Base-by-base conservation (phyloP, 2,797 vertebrate genomes). In the Sebastes goodei region DNA sequence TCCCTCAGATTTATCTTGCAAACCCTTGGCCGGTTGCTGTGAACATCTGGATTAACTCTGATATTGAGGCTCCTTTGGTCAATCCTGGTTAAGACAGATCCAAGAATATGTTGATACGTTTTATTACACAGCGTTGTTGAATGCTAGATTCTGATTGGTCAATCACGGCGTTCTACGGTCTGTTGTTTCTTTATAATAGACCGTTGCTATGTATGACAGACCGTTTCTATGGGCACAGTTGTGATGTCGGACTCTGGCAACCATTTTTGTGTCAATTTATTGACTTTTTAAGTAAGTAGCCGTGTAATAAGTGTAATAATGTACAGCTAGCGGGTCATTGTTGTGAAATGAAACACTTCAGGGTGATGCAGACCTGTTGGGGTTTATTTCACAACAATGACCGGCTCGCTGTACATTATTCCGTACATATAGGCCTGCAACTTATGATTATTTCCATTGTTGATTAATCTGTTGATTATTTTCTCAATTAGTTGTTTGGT, bases 271-370 rank as follows among this genome's bases (percentile, higher is more conserved):
- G 42, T 49, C 0, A 20, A 52, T 52, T 52, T 52, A n/a, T 52
- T 52, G 46, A 52, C 4, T 52, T 52, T 52, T n/a, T 52, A 52
- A 52, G 17, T 20, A 52, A 20, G 46, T 52, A 52, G 46, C 46
- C 7, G 4, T 52, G 17, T 49, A 49, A 49, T 49, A 49, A 49
- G 17, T 0, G 0, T 0, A 20, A 49, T 49, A 46, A 20, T 49
- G 46, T 49, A 49, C 46, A 49, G 46, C 46, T 49, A 49, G 46
- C 17, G 7, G 3, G 17, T 49, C 46, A 49, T 49, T 49, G 17
- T 49, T 20, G 46, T 49, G 46, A 49, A 49, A 49, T 49, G 0
- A 49, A 49, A 0, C 17, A 0, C 46, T 49, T 49, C 7, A 49
- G 46, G 46, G 46, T 7, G 17, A 49, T 49, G 46, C 7, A 20